Evolutionary conservation across 2,888 invertebrate genomes (phyloP).

Genomic region (Sphecodes monilicornis): DNA sequence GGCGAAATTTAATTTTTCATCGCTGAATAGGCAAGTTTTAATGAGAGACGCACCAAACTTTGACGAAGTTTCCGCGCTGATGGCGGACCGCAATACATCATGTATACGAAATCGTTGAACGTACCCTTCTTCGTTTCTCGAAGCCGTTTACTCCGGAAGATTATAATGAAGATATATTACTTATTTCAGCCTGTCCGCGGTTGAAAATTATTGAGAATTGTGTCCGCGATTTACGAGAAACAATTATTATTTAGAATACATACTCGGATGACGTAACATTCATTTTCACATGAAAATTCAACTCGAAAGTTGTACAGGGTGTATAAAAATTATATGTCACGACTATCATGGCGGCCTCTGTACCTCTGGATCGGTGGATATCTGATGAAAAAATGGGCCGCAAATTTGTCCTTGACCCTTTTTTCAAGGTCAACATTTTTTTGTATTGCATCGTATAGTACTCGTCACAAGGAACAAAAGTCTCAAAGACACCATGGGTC

Average conservation of each 20-base stretch:
- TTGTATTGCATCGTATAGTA: too few species aligned
- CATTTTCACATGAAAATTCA: too few species aligned
- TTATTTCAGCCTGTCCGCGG: not conserved
- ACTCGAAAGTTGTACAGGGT: too few species aligned
- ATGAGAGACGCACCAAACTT: conserved; percentile 45
- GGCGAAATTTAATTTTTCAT: conserved; percentile 47
- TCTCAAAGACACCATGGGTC: too few species aligned
- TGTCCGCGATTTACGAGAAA: not conserved
- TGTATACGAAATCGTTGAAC: conserved; percentile 36
- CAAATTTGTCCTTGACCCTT: too few species aligned
- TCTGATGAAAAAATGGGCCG: too few species aligned
- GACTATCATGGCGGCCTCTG: too few species aligned
- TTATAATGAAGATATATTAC: not conserved
- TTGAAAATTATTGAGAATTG: not conserved
- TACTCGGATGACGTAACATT: too few species aligned
- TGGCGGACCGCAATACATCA: conserved; percentile 23
- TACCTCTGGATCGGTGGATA: too few species aligned
- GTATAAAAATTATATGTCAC: too few species aligned
- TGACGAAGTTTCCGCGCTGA: conserved; percentile 9
- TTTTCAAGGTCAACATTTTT: too few species aligned
- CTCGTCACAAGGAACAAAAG: too few species aligned
- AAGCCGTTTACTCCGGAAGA: not conserved
- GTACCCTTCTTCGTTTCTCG: not conserved
- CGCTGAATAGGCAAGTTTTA: conserved; percentile 52
- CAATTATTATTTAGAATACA: not conserved